Evolutionary conservation across 2,797 vertebrate genomes (phyloP).

Genomic region (Caiman crocodilus): DNA sequence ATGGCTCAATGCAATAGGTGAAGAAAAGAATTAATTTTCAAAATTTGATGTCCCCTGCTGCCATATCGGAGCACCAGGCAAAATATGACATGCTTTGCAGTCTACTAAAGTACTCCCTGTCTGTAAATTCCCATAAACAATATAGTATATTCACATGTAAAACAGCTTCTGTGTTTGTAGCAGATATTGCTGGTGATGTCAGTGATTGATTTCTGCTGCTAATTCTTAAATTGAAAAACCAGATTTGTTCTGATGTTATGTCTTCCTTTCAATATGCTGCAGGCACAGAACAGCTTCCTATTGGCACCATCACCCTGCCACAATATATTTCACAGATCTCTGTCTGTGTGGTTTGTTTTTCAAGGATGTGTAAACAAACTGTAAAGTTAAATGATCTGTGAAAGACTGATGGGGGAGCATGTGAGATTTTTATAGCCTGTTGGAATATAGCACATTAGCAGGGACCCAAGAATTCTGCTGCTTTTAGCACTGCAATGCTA

Average conservation of each 20-base stretch:
- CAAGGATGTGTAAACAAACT: constrained; percentile 7
- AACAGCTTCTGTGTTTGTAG: background rate
- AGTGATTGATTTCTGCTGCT: background rate
- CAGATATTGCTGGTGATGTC: background rate
- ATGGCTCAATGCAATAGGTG: background rate
- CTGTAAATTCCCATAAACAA: background rate
- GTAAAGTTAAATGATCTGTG: constrained; percentile 29
- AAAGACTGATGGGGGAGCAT: background rate
- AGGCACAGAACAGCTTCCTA: background rate
- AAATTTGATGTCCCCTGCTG: fast-evolving
- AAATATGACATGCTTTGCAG: background rate
- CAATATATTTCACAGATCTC: background rate
- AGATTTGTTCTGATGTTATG: background rate
- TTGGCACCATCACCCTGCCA: background rate
- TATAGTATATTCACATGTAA: background rate
- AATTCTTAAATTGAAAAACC: background rate
- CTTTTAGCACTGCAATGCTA: background rate
- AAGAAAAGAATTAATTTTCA: background rate
- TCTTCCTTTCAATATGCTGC: background rate
- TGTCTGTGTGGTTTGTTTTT: background rate
- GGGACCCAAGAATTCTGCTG: background rate
- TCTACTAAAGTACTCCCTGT: background rate
- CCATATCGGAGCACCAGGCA: background rate
- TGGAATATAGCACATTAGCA: background rate
- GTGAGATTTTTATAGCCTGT: background rate